phyloP scores from a whole-genome alignment of 2,888 invertebrate genomes.

The Rhamnusium bicolor region DNA sequence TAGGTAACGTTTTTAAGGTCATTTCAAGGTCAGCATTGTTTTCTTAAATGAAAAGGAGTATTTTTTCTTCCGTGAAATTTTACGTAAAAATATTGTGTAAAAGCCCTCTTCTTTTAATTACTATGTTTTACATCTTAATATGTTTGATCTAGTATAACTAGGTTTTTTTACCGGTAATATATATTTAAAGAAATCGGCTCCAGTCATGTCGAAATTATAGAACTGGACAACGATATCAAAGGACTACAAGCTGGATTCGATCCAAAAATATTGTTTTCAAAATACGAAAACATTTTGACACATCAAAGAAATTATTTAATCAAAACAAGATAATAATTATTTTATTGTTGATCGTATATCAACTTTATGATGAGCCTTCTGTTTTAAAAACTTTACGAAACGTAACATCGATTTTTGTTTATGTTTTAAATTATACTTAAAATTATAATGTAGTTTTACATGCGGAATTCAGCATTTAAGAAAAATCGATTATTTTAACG shows the following conservation, averaged over 20 bases:
- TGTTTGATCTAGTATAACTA: no score
- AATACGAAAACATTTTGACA: background rate
- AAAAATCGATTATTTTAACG: slow-evolving; percentile 7
- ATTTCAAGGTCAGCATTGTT: no score
- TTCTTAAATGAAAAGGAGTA: no score
- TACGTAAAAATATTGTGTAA: no score
- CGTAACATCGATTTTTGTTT: background rate
- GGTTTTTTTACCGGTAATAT: no score
- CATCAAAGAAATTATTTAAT: background rate
- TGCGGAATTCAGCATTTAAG: background rate
- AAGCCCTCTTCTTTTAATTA: no score
- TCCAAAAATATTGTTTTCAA: slow-evolving; percentile 16
- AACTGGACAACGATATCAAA: background rate
- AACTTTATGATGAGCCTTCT: background rate
- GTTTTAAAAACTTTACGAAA: slow-evolving; percentile 12
- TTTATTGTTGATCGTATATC: slow-evolving; percentile 10
- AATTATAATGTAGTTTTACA: background rate
- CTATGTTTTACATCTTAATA: no score
- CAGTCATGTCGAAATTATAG: no score
- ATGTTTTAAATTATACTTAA: background rate
- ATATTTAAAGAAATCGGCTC: no score
- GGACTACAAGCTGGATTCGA: background rate
- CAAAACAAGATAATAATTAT: slow-evolving; percentile 18
- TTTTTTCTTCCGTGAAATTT: no score
- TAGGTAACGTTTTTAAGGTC: no score